Evolutionary conservation across 2,113 vertebrate species (phyloP), one percentile per base, ranked within the genome.

Genomic region (Hippocampus comes): DNA sequence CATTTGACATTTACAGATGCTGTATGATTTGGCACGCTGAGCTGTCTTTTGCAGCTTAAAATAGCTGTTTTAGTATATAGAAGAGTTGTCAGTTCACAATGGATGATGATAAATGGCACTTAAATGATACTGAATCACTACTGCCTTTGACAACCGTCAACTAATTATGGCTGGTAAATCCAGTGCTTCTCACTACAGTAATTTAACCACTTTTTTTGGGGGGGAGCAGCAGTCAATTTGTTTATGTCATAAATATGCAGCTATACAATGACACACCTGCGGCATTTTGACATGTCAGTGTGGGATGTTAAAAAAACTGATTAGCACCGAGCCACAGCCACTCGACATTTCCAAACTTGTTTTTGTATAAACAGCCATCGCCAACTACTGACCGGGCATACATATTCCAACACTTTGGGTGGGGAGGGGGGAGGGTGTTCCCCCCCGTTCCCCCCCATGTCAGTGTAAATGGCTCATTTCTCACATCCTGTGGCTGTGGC

Each of bases 1-100:
- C 49, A 51, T 51, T 51, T 20, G 67, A 55, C 60, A 55, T 71
- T 80, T 68, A 57, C 75, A 80, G 74, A 76, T 79, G 73, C 30
- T 66, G 65, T 82, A 71, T 79, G 79, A 79, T 84, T 81, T 65
- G 48, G 73, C 51, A 38, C 11, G 30, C 60, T 25, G n/a, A 3
- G 5, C 63, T 66, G 63, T 69, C 63, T 72, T 78, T 72, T 77
- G 65, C 34, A 23, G 41, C 67, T 69, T 21, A 67, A 72, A 78
- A 80, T 65, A 67, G 30, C 30, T 48, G 9, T 15, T 59, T 67
- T 70, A 77, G 79, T 78, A 78, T 82, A 78, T 69, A 78, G 30
- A 67, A 77, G 63, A 70, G 74, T 79, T 75, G 68, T 77, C n/a
- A 71, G 43, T 41, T 34, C 56, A 20, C 63, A 65, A 34, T 55